Percentiles rank a stretch among this genome's conserved stretches.
Evolutionary conservation across 2,113 vertebrate genomes (phyloP).

Genomic region (Murina feae): DNA sequence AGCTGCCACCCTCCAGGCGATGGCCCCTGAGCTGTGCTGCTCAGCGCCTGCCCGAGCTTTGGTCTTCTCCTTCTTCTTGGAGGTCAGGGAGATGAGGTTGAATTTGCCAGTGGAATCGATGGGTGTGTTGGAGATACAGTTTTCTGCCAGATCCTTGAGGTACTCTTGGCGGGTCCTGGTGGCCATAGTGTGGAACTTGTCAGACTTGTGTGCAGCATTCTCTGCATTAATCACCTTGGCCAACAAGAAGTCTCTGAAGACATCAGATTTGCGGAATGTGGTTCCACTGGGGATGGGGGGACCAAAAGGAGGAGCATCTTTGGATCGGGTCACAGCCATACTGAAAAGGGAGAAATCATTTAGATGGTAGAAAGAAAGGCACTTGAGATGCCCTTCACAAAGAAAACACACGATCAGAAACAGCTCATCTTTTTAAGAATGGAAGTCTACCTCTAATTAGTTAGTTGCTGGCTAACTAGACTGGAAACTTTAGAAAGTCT

Average conservation of each 20-base stretch:
- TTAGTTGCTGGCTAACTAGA: neutral
- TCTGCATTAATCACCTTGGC: slow-evolving; percentile 96
- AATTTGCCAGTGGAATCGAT: slow-evolving; percentile 90
- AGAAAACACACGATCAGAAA: neutral
- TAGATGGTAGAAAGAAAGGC: neutral
- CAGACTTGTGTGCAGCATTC: slow-evolving; percentile 92
- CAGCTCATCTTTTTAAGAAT: neutral
- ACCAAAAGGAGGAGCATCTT: slow-evolving; percentile 94
- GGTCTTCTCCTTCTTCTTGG: slow-evolving; percentile 91
- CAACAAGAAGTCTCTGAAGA: slow-evolving; percentile 92
- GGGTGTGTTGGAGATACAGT: slow-evolving; percentile 89
- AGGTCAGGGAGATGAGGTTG: slow-evolving; percentile 90
- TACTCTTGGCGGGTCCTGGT: slow-evolving; percentile 93
- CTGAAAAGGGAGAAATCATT: slow-evolving; percentile 74
- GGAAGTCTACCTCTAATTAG: neutral
- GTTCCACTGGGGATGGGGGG: slow-evolving; percentile 88
- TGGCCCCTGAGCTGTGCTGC: slow-evolving; percentile 84
- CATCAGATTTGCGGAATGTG: slow-evolving; percentile 87
- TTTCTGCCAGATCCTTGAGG: slow-evolving; percentile 91
- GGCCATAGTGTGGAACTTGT: slow-evolving; percentile 96
- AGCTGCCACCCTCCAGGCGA: slow-evolving; percentile 87
- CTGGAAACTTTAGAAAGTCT: neutral
- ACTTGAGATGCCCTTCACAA: neutral
- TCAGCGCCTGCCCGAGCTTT: slow-evolving; percentile 86
- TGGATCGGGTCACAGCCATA: slow-evolving; percentile 95